Evolutionary conservation across 2,797 vertebrate species (phyloP).

Genomic region (Balearica regulorum): DNA sequence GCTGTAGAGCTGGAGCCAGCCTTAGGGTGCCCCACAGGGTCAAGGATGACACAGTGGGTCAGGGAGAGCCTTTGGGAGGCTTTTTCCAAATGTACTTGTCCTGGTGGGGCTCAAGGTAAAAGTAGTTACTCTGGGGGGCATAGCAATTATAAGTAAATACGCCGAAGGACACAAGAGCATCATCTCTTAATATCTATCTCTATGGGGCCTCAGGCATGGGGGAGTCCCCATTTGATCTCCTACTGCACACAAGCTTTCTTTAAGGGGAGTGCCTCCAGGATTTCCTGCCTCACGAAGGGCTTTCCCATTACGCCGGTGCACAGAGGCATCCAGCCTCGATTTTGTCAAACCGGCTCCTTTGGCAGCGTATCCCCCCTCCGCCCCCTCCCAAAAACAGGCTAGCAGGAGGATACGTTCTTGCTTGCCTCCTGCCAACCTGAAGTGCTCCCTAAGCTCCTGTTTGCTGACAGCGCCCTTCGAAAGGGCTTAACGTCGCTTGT

Average conservation of each 20-base stretch:
- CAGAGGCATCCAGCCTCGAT: neutral
- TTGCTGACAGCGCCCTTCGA: neutral
- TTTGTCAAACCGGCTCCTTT: conserved; percentile 25
- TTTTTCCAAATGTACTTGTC: neutral
- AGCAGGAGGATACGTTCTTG: neutral
- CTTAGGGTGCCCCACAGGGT: neutral
- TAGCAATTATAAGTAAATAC: neutral
- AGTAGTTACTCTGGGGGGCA: neutral
- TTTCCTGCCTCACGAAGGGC: neutral
- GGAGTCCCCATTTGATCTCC: conserved; percentile 31
- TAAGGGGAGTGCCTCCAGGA: neutral
- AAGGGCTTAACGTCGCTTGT: neutral
- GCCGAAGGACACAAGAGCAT: neutral
- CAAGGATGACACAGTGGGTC: neutral
- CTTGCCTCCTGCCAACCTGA: neutral
- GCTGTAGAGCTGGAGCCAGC: neutral
- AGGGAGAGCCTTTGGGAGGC: neutral
- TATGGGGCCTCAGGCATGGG: neutral
- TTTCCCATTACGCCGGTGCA: neutral
- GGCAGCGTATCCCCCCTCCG: rapidly evolving
- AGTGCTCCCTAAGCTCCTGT: neutral
- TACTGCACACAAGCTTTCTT: neutral
- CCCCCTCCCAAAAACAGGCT: neutral
- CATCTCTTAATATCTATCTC: neutral
- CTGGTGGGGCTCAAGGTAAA: neutral